Evolutionary conservation across 92 coral and sea anemone genomes (phyloP), one percentile per base, ranked within the genome.

Genomic region (Epizoanthus stellaris): DNA sequence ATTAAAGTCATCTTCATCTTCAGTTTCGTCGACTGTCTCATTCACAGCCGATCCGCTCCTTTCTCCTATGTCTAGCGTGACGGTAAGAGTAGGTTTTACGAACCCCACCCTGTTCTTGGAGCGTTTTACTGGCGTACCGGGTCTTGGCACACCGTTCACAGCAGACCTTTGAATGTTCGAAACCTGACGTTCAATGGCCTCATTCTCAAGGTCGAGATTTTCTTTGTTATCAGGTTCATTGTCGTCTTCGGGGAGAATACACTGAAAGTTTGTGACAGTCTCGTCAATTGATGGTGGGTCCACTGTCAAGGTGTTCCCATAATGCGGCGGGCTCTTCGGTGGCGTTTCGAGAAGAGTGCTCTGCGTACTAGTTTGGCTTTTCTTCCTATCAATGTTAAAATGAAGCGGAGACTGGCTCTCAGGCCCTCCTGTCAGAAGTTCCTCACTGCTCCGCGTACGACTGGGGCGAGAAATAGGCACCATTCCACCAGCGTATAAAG

Each of bases 281-380:
- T 94, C 98, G 11, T 93, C 88, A 15, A 90, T 83, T 30, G 93
- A 95, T 2, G 98, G 92, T 3, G 92, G 91, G 45, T 89, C 91
- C 53, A 94, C 98, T 6, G 95, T 94, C 4, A 94, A 85, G 2
- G 82, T 87, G 87, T 94, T 94, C 11, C 98, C 98, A 67, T 87
- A 94, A 75, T 89, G 93, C 23, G 98, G 92, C 16, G 98, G 98
- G 30, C 88, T 94, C 72, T 88, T 94, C 0, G 99, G 99, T 23
- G 99, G 99, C 53, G 98, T 95, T 67, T 97, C 99, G 20, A 97
- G 89, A 0, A 93, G 87, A 0, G 99, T 97, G 52, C 95, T 97
- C 75, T 95, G 98, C 5, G 99, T 97, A 72, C 99, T 97, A 5
- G 99, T 91, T 72, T 89, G 95, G 62, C 98, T 94, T 69, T 95